phyloP scores from a whole-genome alignment of 2,797 vertebrate genomes.

The Trematomus bernacchii region DNA sequence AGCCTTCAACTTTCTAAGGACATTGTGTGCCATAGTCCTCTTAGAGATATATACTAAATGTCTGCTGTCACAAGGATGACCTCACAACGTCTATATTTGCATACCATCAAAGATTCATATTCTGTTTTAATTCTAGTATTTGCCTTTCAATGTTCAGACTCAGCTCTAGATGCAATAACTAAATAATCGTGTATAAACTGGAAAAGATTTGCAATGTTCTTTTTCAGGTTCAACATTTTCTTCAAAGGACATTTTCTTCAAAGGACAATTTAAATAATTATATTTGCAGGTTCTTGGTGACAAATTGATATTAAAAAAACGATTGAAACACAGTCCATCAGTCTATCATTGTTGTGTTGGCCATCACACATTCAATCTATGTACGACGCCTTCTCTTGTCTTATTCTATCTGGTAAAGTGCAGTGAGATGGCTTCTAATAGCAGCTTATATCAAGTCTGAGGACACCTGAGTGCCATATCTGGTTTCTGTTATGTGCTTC shows the following conservation, averaged over 20 bases:
- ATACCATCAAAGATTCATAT: not conserved
- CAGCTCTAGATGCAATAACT: not conserved
- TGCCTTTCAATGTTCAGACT: not conserved
- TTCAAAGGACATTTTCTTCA: not conserved
- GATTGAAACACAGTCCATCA: not conserved
- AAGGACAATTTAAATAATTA: not conserved
- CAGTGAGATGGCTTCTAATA: slow-evolving; percentile 17
- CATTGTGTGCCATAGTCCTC: slow-evolving; percentile 25
- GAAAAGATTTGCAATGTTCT: not conserved
- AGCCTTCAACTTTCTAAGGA: slow-evolving; percentile 42
- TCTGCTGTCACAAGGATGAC: slow-evolving; percentile 17
- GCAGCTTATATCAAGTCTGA: slow-evolving; percentile 1
- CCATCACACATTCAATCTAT: slow-evolving; percentile 19
- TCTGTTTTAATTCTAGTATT: slow-evolving; percentile 14
- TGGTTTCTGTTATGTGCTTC: slow-evolving; percentile 6
- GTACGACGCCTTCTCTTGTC: slow-evolving; percentile 14
- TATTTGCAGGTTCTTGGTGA: not conserved
- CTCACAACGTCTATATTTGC: not conserved
- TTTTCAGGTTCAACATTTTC: not conserved
- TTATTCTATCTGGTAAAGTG: slow-evolving; percentile 11
- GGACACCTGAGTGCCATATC: not conserved
- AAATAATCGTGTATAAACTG: not conserved
- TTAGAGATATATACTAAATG: slow-evolving; percentile 35
- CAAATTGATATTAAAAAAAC: slow-evolving; percentile 2
- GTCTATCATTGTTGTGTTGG: not conserved